Percentiles rank a stretch among this genome's conserved stretches.
Evolutionary conservation across 2,797 vertebrate species (phyloP).

Genomic region (Brachymystax lenok): DNA sequence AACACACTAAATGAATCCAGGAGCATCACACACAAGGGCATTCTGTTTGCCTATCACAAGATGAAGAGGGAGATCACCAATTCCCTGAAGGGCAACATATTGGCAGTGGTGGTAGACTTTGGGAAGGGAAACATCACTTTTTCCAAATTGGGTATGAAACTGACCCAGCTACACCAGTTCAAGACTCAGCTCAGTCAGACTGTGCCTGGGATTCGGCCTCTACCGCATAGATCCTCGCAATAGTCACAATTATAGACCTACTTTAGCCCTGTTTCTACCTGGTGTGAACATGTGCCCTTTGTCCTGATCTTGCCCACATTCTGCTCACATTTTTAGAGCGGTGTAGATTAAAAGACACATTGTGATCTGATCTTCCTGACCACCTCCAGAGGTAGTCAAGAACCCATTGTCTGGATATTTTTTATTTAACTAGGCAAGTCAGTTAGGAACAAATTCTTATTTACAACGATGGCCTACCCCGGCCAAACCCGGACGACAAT

Average conservation of each 20-base stretch:
- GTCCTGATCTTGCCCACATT: no score
- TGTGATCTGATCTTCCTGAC: no score
- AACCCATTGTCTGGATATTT: no score
- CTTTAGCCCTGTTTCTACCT: neutral
- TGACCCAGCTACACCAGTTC: constrained; percentile 42
- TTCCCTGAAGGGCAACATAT: constrained; percentile 15
- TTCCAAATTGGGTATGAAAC: neutral
- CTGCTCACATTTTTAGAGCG: no score
- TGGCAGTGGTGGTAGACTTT: constrained; percentile 46
- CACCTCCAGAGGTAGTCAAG: no score
- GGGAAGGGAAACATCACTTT: constrained; percentile 46
- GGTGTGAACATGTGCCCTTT: no score
- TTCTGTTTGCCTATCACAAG: constrained; percentile 45
- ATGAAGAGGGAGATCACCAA: neutral
- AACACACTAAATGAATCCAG: neutral
- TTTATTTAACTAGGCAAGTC: no score
- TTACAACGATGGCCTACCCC: no score
- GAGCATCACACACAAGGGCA: constrained; percentile 20
- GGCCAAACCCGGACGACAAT: no score
- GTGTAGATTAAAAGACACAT: no score
- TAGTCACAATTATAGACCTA: constrained; percentile 38
- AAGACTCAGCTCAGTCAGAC: constrained; percentile 45
- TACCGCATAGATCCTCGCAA: constrained; percentile 48
- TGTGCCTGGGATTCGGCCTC: constrained; percentile 57
- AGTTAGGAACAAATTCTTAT: no score